These are phyloP conservation scores for Hirudo medicinalis DNA, from an alignment of 1,140 invertebrate genomes.

Conservation along the genomic window DNA sequence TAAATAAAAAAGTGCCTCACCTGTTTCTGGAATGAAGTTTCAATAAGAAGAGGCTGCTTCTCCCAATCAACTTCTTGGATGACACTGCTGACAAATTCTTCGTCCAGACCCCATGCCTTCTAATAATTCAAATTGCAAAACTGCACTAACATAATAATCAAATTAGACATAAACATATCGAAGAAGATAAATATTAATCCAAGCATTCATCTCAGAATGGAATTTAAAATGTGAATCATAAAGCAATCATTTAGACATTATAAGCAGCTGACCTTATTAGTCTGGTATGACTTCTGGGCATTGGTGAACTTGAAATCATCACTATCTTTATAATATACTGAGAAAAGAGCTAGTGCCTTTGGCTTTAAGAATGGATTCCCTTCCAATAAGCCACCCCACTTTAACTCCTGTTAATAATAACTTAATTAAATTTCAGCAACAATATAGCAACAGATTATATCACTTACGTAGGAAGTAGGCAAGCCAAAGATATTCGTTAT, in stretches of 20 bases:
- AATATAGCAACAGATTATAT: too few relatives aligned
- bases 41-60: background rate
- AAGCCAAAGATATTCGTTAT: too few relatives aligned
- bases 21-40: constrained; percentile 1
- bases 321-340: background rate
- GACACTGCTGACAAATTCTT: background rate
- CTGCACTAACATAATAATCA: background rate
- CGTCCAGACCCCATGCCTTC: background rate
- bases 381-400: constrained; percentile 1
- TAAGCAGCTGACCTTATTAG: too few relatives aligned
- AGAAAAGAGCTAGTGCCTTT: background rate
- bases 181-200: too few relatives aligned
- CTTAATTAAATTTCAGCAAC: background rate
- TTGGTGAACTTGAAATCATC: background rate
- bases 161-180: too few relatives aligned
- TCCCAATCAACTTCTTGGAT: background rate
- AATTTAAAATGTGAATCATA: too few relatives aligned
- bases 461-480: too few relatives aligned
- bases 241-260: too few relatives aligned
- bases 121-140: background rate
- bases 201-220: too few relatives aligned
- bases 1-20: background rate
- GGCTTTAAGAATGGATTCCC: constrained; percentile 1
- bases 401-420: background rate
- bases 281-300: background rate